Base-by-base conservation (phyloP, 2,113 vertebrate species). In the Reinhardtius hippoglossoides region DNA sequence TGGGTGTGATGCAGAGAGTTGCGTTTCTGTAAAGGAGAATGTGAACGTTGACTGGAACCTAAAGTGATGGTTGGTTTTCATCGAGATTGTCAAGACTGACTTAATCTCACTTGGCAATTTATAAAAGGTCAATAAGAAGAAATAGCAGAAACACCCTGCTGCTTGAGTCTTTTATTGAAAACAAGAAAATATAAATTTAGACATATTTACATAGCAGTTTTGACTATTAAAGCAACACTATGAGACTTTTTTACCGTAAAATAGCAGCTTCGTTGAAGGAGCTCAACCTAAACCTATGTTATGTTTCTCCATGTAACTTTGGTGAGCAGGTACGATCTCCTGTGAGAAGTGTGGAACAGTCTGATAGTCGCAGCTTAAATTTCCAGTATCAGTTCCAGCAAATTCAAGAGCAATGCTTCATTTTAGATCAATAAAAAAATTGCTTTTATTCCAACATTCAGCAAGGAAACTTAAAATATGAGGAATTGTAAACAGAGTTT, bases 161-260 rank as follows among this genome's bases (percentile, higher is more conserved):
- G 64, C 14, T 71, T 37, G 0, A 70, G 50, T 54, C 15, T 83
- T 90, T 88, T 89, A 81, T 78, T 87, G 84, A 88, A 85, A 82
- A 78, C 42, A 3, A 21, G 6, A 67, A 74, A n/a, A 71, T 74
- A 81, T 86, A 79, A 81, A 87, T 78, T 55, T 60, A 63, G 61
- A 80, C 37, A 79, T 84, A 85, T 89, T 81, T 83, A 89, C 87
- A 88, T 6, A 35, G 2, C 64, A 8, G 24, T 76, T 7, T 63
- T 56, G 7, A 71, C 35, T 0, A 23, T 65, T 52, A 9, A 37
- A 26, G 54, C 50, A 64, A 56, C 20, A 1, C 46, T 20, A 50
- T 0, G 1, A 0, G 1, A 50, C 4, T 7, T 16, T 50, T 18
- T 18, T 3, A 42, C 9, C 2, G 0, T 3, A 42, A 42, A 10